Percentiles rank a stretch among this genome's conserved stretches.
Evolutionary conservation across 2,113 vertebrate genomes (phyloP).

Genomic region (Balaenoptera acutorostrata): DNA sequence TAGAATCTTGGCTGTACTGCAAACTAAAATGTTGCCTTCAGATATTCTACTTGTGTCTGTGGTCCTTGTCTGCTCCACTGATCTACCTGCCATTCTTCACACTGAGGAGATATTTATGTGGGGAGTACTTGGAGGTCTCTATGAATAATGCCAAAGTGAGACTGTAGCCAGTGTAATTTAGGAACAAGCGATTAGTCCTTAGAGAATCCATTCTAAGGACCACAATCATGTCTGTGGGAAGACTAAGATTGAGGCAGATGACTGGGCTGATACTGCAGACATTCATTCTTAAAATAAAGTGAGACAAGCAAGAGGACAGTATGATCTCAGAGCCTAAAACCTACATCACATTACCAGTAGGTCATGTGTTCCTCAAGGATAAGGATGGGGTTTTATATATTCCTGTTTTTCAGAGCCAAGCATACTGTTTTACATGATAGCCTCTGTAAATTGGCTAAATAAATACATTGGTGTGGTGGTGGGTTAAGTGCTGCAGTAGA

Average conservation of each 20-base stretch:
- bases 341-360: neutral
- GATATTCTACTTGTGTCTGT: neutral
- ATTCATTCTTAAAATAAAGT: neutral
- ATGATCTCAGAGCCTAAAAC: neutral
- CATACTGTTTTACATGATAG: neutral
- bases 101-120: neutral
- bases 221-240: neutral
- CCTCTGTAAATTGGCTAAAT: neutral
- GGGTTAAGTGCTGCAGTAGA: neutral
- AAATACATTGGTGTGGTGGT: neutral
- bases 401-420: neutral
- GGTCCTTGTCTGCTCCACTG: neutral
- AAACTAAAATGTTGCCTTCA: neutral
- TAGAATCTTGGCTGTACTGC: neutral
- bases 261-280: neutral
- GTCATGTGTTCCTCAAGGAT: neutral
- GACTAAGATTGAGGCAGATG: neutral
- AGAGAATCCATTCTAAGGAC: neutral
- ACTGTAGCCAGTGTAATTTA: neutral
- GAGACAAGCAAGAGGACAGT: neutral
- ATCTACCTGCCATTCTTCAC: neutral
- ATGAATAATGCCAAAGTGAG: neutral
- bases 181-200: neutral
- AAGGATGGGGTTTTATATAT: neutral
- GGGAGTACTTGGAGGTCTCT: fast-evolving